Conservation (phyloP, 2,888 invertebrate species). For the Augiades crinisus region DNA sequence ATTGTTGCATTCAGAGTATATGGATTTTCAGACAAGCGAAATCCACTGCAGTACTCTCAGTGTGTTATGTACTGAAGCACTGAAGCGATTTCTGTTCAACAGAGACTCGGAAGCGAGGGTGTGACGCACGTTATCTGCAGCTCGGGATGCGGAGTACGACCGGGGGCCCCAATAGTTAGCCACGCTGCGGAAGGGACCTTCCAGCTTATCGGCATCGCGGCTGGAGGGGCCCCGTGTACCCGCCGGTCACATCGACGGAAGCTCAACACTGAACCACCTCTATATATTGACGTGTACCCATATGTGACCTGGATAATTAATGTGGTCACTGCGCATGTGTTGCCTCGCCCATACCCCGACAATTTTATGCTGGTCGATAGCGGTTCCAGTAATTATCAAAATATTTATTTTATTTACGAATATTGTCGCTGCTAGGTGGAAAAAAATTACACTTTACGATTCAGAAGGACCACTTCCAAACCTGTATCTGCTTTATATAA, state of each 20-base stretch:
- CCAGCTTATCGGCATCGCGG: constrained; percentile 59
- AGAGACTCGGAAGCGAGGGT: constrained; percentile 57
- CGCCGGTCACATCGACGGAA: constrained; percentile 51
- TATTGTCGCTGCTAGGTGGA: too few relatives aligned
- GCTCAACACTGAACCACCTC: constrained; percentile 57
- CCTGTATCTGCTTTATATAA: too few relatives aligned
- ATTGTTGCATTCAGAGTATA: too few relatives aligned
- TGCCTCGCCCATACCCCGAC: constrained; percentile 59
- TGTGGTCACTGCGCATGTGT: constrained; percentile 54
- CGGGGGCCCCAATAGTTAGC: constrained; percentile 60
- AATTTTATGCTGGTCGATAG: constrained; percentile 50
- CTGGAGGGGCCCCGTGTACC: constrained; percentile 52
- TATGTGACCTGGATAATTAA: constrained; percentile 64
- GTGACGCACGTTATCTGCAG: constrained; percentile 63
- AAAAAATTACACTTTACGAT: too few relatives aligned
- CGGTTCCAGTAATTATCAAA: constrained; percentile 43
- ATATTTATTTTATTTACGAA: neutral
- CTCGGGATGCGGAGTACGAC: constrained; percentile 63
- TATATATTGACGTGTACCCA: constrained; percentile 66
- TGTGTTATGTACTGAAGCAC: too few relatives aligned
- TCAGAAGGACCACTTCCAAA: too few relatives aligned
- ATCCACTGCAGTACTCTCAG: too few relatives aligned
- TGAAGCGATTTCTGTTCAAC: neutral
- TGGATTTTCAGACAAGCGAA: too few relatives aligned
- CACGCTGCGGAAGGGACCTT: constrained; percentile 55